A percentile compares a stretch with the other conserved stretches of the same genome.
Conservation (phyloP, 2,888 invertebrate species). For the Eristalis tenax region DNA sequence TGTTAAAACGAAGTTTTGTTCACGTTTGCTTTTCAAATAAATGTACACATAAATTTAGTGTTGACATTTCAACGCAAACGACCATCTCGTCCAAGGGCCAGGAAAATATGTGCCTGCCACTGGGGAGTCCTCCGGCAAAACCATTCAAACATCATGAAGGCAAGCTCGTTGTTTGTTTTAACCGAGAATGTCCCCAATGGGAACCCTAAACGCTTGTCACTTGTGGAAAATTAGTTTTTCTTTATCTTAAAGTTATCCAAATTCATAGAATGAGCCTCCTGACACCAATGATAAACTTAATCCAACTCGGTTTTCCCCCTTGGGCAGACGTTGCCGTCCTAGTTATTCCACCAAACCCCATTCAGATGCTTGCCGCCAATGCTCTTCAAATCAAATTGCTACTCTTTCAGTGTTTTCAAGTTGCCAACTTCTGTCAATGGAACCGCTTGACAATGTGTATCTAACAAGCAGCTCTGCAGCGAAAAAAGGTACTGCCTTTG, state of each 20-base stretch:
- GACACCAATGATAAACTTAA: conserved; percentile 6
- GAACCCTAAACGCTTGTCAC: background rate
- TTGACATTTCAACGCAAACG: too few species aligned
- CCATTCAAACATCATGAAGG: background rate
- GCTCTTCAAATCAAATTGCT: conserved; percentile 49
- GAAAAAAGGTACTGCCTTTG: conserved; percentile 11
- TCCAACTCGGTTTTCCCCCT: background rate
- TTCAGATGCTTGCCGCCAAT: background rate
- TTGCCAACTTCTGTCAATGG: conserved; percentile 52
- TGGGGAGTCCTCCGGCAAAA: background rate
- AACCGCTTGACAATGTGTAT: conserved; percentile 39
- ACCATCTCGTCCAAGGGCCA: too few species aligned
- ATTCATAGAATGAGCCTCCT: background rate
- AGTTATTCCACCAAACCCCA: background rate
- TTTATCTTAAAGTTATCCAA: background rate
- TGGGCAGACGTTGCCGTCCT: background rate
- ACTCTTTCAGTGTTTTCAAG: conserved; percentile 47
- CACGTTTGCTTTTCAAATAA: too few species aligned
- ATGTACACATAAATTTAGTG: too few species aligned
- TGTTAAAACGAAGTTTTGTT: too few species aligned
- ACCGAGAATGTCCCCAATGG: background rate
- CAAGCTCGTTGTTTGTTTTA: background rate
- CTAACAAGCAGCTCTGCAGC: conserved; percentile 41
- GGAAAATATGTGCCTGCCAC: background rate
- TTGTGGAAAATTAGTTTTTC: background rate